These are phyloP conservation scores for Calypte anna DNA, from an alignment of 2,113 vertebrate genomes.

Conservation along the genomic window DNA sequence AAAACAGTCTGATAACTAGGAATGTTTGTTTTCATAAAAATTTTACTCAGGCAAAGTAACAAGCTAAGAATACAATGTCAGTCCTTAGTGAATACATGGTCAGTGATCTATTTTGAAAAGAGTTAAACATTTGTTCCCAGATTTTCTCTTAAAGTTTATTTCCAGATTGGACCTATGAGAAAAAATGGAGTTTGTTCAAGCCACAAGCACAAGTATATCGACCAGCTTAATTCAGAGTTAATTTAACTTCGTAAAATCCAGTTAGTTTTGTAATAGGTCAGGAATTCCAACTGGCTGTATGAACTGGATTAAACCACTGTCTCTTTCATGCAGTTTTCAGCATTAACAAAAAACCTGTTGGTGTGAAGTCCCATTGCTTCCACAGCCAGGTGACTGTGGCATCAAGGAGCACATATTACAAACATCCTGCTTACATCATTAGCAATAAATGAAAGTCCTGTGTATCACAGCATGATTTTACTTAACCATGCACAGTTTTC, in stretches of 20 bases:
- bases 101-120: background rate
- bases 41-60: background rate
- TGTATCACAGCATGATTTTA: background rate
- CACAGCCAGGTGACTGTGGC: background rate
- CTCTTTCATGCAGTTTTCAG: background rate
- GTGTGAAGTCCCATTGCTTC: background rate
- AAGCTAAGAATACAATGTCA: background rate
- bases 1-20: background rate
- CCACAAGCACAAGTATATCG: background rate
- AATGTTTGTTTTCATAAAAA: background rate
- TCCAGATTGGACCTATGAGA: background rate
- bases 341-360: constrained; percentile 38
- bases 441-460: background rate
- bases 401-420: background rate
- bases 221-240: background rate
- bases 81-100: background rate
- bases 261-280: constrained; percentile 15
- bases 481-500: background rate
- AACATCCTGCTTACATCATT: background rate
- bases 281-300: background rate
- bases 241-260: constrained; percentile 53
- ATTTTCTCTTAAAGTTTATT: background rate
- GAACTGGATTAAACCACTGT: background rate
- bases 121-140: background rate
- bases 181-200: background rate